Percentiles rank a stretch among this genome's conserved stretches.
Evolutionary conservation across 2,888 invertebrate genomes (phyloP).

Genomic region (Ptilodon capucinus): DNA sequence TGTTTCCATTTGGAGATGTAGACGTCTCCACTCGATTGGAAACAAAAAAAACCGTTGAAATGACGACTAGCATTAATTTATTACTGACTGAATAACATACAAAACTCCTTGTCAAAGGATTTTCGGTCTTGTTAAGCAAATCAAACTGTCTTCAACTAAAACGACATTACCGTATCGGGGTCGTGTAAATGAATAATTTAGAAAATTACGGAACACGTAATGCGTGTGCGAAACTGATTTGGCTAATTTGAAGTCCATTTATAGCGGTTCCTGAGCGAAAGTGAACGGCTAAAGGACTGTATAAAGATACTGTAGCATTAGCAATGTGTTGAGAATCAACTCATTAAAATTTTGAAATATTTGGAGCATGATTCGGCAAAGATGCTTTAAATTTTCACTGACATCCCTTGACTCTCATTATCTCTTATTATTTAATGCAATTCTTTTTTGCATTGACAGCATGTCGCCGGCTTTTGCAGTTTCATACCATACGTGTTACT

Average conservation of each 20-base stretch:
- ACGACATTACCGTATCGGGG: slow-evolving; percentile 13
- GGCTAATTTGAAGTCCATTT: slow-evolving; percentile 48
- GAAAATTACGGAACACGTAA: slow-evolving; percentile 40
- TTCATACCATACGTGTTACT: not conserved
- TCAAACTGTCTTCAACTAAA: not conserved
- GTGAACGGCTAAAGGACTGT: slow-evolving; percentile 41
- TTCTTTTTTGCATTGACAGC: not conserved
- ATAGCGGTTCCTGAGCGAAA: slow-evolving; percentile 41
- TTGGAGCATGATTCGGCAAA: not conserved
- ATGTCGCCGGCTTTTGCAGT: not conserved
- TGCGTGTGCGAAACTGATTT: slow-evolving; percentile 42
- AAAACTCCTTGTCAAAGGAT: not conserved
- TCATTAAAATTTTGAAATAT: no score
- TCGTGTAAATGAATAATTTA: slow-evolving; percentile 34
- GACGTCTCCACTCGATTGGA: slow-evolving; percentile 14
- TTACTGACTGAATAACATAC: not conserved
- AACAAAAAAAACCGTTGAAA: not conserved
- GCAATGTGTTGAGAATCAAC: not conserved
- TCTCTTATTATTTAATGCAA: no score
- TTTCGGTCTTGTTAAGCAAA: not conserved
- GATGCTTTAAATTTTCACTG: no score
- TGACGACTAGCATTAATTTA: not conserved
- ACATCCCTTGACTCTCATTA: no score
- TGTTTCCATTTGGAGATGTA: slow-evolving; percentile 13
- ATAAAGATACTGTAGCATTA: slow-evolving; percentile 1